phyloP scores from a whole-genome alignment of 2,113 vertebrate species.

The Lamprologus ornatipinnis region DNA sequence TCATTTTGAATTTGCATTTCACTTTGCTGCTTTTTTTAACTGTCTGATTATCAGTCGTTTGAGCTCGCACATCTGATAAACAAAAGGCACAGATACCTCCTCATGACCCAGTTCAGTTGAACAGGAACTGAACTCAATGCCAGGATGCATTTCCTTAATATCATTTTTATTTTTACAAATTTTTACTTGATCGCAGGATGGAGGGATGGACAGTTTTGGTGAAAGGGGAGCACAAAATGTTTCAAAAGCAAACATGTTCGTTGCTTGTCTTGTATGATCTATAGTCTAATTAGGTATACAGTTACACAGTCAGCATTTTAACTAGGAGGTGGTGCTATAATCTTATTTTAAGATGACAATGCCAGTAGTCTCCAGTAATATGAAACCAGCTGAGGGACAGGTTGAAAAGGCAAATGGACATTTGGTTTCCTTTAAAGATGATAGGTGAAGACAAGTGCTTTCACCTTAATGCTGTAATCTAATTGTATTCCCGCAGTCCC shows the following conservation, averaged over 20 bases:
- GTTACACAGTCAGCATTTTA: slow-evolving; percentile 18
- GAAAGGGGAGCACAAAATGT: neutral
- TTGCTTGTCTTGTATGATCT: neutral
- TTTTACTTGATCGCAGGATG: neutral
- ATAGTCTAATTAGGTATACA: neutral
- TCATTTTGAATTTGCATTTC: slow-evolving; percentile 47
- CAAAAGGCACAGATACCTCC: slow-evolving; percentile 19
- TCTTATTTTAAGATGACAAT: slow-evolving; percentile 5
- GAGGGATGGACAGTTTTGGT: neutral
- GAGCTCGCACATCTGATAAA: slow-evolving; percentile 26
- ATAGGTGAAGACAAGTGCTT: neutral
- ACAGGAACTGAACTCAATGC: neutral
- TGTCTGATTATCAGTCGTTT: slow-evolving; percentile 16
- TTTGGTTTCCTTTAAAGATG: slow-evolving; percentile 5
- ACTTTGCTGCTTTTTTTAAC: slow-evolving; percentile 33
- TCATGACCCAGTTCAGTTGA: slow-evolving; percentile 13
- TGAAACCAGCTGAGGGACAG: neutral
- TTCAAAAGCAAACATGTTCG: neutral
- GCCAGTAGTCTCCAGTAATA: slow-evolving; percentile 1
- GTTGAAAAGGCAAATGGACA: neutral
- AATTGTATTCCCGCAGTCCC: neutral
- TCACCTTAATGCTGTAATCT: neutral
- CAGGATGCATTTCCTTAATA: neutral
- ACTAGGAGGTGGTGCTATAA: neutral
- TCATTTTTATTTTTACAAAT: neutral